Evolutionary conservation across 2,797 vertebrate genomes (phyloP).

Genomic region (Nasua narica): DNA sequence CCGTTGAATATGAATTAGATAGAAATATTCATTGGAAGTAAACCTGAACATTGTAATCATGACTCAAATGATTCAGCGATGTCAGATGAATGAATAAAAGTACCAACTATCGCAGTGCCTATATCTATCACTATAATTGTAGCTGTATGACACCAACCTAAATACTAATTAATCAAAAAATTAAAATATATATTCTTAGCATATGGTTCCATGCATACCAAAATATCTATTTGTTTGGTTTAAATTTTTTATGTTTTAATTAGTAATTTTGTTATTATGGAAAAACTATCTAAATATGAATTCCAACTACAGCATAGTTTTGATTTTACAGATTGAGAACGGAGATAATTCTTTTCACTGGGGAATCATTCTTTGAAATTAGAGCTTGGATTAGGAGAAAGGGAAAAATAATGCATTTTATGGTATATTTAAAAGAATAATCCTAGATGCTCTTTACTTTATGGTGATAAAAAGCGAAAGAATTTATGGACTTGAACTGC

Average conservation of each 20-base stretch:
- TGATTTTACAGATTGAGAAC: neutral
- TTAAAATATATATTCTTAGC: neutral
- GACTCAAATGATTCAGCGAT: conserved; percentile 1
- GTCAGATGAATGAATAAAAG: neutral
- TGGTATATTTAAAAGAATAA: conserved; percentile 19
- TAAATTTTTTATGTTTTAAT: neutral
- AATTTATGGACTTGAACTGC: neutral
- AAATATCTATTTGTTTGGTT: neutral
- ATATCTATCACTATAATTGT: neutral
- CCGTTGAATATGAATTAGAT: neutral
- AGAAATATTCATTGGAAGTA: neutral
- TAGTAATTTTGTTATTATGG: conserved; percentile 1
- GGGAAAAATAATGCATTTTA: neutral
- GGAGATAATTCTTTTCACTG: neutral
- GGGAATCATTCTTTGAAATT: neutral
- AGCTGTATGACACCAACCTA: neutral
- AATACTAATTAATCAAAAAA: neutral
- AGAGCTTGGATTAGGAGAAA: neutral
- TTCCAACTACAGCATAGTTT: neutral
- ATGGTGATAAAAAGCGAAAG: neutral
- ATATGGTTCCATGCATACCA: neutral
- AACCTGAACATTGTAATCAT: neutral
- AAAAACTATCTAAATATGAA: neutral
- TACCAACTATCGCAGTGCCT: neutral
- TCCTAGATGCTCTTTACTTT: neutral